Evolutionary conservation across 2,888 invertebrate species (phyloP).

Genomic region (Hirtodrosophila trivittata): DNA sequence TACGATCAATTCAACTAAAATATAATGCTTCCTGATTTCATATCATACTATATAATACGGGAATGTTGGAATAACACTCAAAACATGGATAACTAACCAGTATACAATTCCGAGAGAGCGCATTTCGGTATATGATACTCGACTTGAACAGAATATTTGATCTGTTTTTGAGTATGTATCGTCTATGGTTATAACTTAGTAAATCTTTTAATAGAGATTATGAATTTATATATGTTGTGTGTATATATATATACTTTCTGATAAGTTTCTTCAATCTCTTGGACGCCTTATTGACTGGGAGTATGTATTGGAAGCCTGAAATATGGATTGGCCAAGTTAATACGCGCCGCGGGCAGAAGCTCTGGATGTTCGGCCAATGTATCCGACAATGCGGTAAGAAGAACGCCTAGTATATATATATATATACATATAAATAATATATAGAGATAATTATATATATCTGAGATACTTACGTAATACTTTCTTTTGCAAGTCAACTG

Average conservation of each 20-base stretch:
- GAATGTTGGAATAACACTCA: conserved; percentile 10
- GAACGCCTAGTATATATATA: conserved; percentile 85
- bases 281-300: conserved; percentile 51
- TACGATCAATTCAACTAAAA: conserved; percentile 44
- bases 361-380: conserved; percentile 90
- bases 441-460: neutral
- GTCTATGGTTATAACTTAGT: conserved; percentile 50
- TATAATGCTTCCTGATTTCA: conserved; percentile 6
- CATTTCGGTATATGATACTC: conserved; percentile 51
- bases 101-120: conserved; percentile 68
- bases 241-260: conserved; percentile 46
- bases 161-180: conserved; percentile 29
- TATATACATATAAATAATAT: neutral
- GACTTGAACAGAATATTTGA: conserved; percentile 37
- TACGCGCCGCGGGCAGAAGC: conserved; percentile 86
- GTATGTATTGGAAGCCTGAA: conserved; percentile 80
- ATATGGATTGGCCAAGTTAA: conserved; percentile 84
- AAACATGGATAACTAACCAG: conserved; percentile 11
- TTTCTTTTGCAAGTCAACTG: conserved; percentile 90
- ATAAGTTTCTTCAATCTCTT: conserved; percentile 32
- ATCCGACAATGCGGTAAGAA: conserved; percentile 90
- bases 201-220: conserved; percentile 42
- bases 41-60: too few relatives aligned
- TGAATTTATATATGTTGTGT: conserved; percentile 39
- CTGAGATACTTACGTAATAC: conserved; percentile 87